phyloP scores from a whole-genome alignment of 2,113 vertebrate genomes.

The Nycticorax nycticorax region DNA sequence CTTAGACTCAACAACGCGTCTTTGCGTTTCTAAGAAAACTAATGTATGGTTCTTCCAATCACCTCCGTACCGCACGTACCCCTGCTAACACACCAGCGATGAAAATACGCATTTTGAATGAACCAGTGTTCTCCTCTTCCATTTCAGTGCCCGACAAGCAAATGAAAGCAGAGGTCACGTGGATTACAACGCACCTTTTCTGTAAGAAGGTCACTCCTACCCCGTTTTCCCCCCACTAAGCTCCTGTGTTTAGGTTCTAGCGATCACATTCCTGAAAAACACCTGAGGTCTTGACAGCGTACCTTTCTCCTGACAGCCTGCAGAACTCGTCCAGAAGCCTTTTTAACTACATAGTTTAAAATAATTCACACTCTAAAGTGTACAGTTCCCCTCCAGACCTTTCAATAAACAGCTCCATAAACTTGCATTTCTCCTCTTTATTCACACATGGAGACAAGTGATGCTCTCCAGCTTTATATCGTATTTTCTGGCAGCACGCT shows the following conservation, averaged over 20 bases:
- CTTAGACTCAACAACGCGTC: background rate
- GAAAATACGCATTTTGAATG: background rate
- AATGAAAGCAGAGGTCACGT: background rate
- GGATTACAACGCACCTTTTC: background rate
- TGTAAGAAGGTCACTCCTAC: background rate
- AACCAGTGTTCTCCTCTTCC: background rate
- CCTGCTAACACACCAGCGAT: background rate
- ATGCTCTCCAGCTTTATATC: background rate
- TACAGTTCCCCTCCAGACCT: background rate
- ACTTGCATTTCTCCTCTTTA: background rate
- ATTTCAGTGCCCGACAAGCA: background rate
- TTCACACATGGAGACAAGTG: background rate
- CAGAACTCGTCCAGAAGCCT: background rate
- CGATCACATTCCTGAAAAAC: background rate
- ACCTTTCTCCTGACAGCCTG: background rate
- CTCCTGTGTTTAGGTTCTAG: background rate
- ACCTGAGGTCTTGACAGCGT: background rate
- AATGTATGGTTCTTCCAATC: accelerated
- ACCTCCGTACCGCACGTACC: background rate
- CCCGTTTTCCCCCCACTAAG: background rate
- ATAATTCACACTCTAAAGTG: background rate
- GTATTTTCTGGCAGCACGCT: background rate
- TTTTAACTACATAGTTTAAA: background rate
- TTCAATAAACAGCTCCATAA: background rate
- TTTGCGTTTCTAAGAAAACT: background rate